These are phyloP conservation scores for Danaus melanippus DNA, from an alignment of 1,140 invertebrate species.

Conservation along the genomic window DNA sequence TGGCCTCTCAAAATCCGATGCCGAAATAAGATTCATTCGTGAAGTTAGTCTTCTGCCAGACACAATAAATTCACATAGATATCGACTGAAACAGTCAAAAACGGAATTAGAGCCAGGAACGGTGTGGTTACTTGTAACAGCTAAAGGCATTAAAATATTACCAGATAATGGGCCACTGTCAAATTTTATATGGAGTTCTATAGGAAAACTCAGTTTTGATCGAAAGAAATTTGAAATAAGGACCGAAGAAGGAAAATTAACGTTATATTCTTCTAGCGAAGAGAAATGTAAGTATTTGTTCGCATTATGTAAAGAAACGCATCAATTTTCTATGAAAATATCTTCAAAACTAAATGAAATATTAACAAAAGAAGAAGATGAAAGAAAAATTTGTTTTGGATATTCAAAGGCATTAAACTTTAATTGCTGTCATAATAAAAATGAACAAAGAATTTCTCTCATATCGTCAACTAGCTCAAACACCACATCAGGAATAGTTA, in stretches of 20 bases:
- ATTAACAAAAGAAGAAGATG: slow-evolving; percentile 83
- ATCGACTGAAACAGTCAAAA: slow-evolving; percentile 88
- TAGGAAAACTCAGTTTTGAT: slow-evolving; percentile 95
- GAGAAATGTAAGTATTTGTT: slow-evolving; percentile 93
- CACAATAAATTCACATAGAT: slow-evolving; percentile 93
- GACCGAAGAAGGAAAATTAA: slow-evolving; percentile 88
- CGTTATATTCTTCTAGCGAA: slow-evolving; percentile 91
- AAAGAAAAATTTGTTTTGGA: slow-evolving; percentile 75
- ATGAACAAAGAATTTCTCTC: slow-evolving; percentile 89
- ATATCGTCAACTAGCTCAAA: slow-evolving; percentile 93
- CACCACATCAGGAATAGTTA: slow-evolving; percentile 95
- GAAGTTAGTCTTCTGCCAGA: slow-evolving; percentile 89
- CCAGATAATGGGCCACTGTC: slow-evolving; percentile 77
- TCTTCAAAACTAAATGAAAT: slow-evolving; percentile 87
- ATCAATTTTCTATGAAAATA: slow-evolving; percentile 95
- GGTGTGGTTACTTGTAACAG: slow-evolving; percentile 86
- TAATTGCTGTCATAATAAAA: slow-evolving; percentile 75
- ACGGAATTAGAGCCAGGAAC: slow-evolving; percentile 81
- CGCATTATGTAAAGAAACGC: slow-evolving; percentile 89
- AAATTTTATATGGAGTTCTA: slow-evolving; percentile 92
- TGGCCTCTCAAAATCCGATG: slow-evolving; percentile 82
- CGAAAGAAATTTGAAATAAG: slow-evolving; percentile 97
- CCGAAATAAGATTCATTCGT: slow-evolving; percentile 88
- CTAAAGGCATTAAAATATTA: slow-evolving; percentile 89
- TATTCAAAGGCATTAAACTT: slow-evolving; percentile 77